Evolutionary conservation across 2,113 vertebrate genomes (phyloP).

Genomic region (Apeltes quadracus): DNA sequence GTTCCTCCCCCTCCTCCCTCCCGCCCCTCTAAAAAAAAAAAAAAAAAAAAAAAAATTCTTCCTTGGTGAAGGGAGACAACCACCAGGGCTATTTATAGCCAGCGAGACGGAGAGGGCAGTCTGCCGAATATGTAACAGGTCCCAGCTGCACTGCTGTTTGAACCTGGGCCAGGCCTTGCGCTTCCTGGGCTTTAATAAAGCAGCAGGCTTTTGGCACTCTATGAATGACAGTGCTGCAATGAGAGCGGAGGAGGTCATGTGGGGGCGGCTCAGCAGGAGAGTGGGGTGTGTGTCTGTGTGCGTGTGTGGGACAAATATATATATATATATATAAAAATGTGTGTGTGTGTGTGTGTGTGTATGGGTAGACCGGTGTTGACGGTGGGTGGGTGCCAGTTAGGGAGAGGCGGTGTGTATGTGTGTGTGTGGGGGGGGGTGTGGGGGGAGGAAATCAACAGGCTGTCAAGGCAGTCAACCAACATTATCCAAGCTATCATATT

Average conservation of each 20-base stretch:
- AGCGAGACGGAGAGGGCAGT: slow-evolving; percentile 87
- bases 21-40: slow-evolving; percentile 50
- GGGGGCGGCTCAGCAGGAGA: slow-evolving; percentile 46
- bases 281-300: slow-evolving; percentile 23
- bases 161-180: slow-evolving; percentile 91
- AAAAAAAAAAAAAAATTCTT: slow-evolving; percentile 72
- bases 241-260: slow-evolving; percentile 71
- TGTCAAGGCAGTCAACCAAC: slow-evolving; percentile 65
- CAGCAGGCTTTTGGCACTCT: slow-evolving; percentile 93
- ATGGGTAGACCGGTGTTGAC: background rate
- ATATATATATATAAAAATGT: background rate
- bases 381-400: slow-evolving; percentile 28
- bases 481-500: slow-evolving; percentile 73
- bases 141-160: slow-evolving; percentile 98
- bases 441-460: slow-evolving; percentile 55
- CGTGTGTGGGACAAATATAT: background rate
- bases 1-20: slow-evolving; percentile 81
- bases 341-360: background rate
- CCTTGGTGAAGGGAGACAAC: slow-evolving; percentile 93
- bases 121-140: slow-evolving; percentile 99
- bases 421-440: slow-evolving; percentile 1
- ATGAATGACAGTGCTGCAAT: slow-evolving; percentile 92
- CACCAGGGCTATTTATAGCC: slow-evolving; percentile 91
- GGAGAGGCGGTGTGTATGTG: background rate
- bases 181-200: slow-evolving; percentile 86